These are phyloP conservation scores for Homarus gammarus DNA, from an alignment of 2,888 invertebrate species.

Conservation along the genomic window DNA sequence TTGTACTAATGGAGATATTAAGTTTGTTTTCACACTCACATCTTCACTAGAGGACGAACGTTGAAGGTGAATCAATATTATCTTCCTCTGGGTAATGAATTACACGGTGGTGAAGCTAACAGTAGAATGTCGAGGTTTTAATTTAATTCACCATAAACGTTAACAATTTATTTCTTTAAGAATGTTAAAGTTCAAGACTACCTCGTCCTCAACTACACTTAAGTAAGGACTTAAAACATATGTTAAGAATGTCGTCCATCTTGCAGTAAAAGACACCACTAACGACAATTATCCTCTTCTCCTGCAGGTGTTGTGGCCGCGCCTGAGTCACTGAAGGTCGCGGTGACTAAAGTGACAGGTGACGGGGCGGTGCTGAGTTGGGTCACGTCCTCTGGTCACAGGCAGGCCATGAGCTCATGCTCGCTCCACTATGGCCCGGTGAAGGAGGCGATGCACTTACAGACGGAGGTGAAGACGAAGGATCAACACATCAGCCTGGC, in stretches of 20 bases:
- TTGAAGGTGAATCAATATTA: too few relatives aligned
- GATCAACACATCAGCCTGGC: constrained; percentile 51
- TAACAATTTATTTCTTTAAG: background rate
- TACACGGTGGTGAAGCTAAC: too few relatives aligned
- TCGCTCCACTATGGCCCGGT: constrained; percentile 69
- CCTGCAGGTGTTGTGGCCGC: constrained; percentile 32
- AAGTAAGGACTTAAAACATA: background rate
- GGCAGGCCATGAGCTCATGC: constrained; percentile 42
- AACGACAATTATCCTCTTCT: background rate
- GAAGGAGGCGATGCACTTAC: constrained; percentile 59
- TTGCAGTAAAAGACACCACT: background rate
- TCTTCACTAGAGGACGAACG: too few relatives aligned
- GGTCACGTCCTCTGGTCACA: constrained; percentile 25
- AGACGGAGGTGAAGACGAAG: constrained; percentile 54
- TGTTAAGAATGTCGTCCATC: background rate
- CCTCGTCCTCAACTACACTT: background rate
- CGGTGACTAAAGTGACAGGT: constrained; percentile 61
- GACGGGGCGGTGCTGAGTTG: constrained; percentile 55
- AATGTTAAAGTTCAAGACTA: background rate
- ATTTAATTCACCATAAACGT: background rate
- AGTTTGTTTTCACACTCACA: too few relatives aligned
- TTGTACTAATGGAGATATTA: too few relatives aligned
- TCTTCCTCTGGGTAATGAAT: too few relatives aligned
- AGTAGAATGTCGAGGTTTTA: too few relatives aligned
- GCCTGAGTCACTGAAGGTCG: constrained; percentile 45